Percentiles rank a stretch among this genome's conserved stretches.
Evolutionary conservation across 2,797 vertebrate species (phyloP).

Genomic region (Coranthus polyacanthus): DNA sequence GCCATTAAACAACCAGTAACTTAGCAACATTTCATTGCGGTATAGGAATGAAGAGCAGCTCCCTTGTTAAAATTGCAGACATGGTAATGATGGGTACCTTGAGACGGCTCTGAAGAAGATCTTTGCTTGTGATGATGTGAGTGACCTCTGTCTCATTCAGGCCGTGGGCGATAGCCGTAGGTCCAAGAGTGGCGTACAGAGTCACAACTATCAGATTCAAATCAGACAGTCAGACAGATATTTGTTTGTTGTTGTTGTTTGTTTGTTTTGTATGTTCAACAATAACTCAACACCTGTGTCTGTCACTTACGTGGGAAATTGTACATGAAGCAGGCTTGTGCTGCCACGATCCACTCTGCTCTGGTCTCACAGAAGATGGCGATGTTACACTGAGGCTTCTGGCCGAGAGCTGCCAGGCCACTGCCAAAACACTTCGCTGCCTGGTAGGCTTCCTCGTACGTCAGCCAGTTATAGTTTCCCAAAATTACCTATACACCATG

Average conservation of each 20-base stretch:
- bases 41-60: neutral
- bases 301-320: constrained; percentile 94
- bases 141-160: constrained; percentile 97
- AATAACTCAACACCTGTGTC: neutral
- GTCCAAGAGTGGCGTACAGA: constrained; percentile 94
- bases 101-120: constrained; percentile 93
- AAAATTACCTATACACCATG: constrained; percentile 90
- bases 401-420: constrained; percentile 92
- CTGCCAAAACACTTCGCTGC: constrained; percentile 91
- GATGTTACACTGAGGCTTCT: constrained; percentile 93
- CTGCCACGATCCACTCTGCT: constrained; percentile 95
- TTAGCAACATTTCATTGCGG: neutral
- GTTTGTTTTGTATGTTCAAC: neutral
- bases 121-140: constrained; percentile 98
- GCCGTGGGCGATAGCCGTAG: constrained; percentile 93
- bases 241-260: too few relatives aligned
- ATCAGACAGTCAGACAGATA: neutral
- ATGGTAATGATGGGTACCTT: constrained; percentile 83
- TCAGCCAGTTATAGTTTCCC: constrained; percentile 95
- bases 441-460: constrained; percentile 90
- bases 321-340: constrained; percentile 98
- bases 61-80: constrained; percentile 1
- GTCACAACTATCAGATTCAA: constrained; percentile 90
- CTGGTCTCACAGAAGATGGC: constrained; percentile 98
- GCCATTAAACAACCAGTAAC: constrained; percentile 12